A percentile compares a stretch with the other conserved stretches of the same genome.
phyloP scores from a whole-genome alignment of 2,888 invertebrate species.

The Dascillus cervinus region DNA sequence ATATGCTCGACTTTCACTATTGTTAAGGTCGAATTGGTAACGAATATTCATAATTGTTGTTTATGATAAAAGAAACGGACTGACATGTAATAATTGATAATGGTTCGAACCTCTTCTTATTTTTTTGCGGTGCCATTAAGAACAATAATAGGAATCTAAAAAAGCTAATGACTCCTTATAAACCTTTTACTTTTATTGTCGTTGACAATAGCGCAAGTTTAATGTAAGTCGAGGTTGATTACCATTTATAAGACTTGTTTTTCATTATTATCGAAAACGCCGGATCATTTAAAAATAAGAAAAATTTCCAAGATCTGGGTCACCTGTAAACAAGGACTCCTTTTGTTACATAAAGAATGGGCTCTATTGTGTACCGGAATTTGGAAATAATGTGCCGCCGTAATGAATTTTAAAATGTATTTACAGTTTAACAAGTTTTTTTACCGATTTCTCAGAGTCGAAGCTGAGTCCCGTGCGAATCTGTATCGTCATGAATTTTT shows the following conservation, averaged over 20 bases:
- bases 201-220: no score
- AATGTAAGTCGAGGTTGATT: no score
- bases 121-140: no score
- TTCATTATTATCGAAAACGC: neutral
- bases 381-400: constrained; percentile 3
- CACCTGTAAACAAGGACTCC: constrained; percentile 4
- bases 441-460: no score
- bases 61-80: neutral
- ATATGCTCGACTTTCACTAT: constrained; percentile 32
- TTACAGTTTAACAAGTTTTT: no score
- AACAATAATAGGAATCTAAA: no score
- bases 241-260: no score
- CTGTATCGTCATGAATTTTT: no score
- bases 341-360: constrained; percentile 5
- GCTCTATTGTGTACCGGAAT: constrained; percentile 5
- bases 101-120: no score
- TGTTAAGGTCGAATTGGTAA: constrained; percentile 26
- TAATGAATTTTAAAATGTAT: constrained; percentile 3
- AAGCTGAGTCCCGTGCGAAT: no score
- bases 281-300: constrained; percentile 5
- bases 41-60: constrained; percentile 22
- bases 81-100: no score
- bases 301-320: constrained; percentile 4
- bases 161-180: no score
- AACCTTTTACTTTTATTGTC: constrained; percentile 6